Evolutionary conservation across 2,113 vertebrate species (phyloP), one percentile per base, ranked within the genome.

Genomic region (Hippocampus comes): DNA sequence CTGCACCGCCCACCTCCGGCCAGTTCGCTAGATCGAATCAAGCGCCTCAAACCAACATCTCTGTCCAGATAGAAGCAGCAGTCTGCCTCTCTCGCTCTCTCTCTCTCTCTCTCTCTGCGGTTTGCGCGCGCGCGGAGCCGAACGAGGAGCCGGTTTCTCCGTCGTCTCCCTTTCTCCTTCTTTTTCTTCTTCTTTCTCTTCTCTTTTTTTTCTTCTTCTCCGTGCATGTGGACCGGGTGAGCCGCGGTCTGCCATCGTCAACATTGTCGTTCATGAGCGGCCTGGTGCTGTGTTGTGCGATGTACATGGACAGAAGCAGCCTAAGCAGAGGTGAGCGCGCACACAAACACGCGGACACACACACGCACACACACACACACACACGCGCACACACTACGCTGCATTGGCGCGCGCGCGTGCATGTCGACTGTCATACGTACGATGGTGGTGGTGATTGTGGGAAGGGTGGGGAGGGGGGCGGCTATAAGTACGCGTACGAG

Each of bases 291-390:
- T 93, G 93, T 89, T 93, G 93, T 89, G 93, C 93, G 88, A 89
- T 93, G 91, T 93, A 93, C 88, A 93, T 93, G 93, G 93, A 93
- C 89, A 90, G 91, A 91, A 93, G 87, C 93, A 93, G 89, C 87
- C 82, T 91, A 89, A 88, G 78, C 78, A 90, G 90, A 61, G 92
- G 92, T 93, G 91, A 93, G 92, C 78, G 18, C 48, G 10, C 63
- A 53, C 64, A 4, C 43, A 20, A 30, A 20, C 67, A 34, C 20
- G n/a, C 34, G 34, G 6, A 38, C 34, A 38, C 34, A 7, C 34
- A 38, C 34, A 7, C 48, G 10, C 63, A 43, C 56, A 4, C 43
- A 20, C 25, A 20, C 43, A 20, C 25, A 20, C n/a, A 34, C 17
- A 64, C 68, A 41, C 17, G 21, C 27, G 41, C 61, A 67, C 46